phyloP scores from a whole-genome alignment of 2,113 vertebrate genomes.

The Salminus brasiliensis region DNA sequence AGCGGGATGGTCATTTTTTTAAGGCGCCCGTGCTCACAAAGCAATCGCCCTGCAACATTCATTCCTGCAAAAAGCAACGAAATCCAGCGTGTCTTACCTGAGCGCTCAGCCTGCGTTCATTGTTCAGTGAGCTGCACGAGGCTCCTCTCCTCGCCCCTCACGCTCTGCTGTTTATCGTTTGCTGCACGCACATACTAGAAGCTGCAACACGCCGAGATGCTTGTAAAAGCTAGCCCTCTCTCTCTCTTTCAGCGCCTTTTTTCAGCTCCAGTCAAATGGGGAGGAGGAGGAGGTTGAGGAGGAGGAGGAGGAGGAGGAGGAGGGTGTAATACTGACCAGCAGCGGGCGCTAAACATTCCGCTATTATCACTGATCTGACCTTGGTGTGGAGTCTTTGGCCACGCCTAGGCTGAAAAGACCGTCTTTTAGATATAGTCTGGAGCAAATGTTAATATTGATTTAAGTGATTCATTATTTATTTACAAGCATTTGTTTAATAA shows the following conservation, averaged over 20 bases:
- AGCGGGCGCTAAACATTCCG: background rate
- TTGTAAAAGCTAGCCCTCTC: background rate
- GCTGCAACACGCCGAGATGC: background rate
- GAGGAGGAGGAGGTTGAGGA: background rate
- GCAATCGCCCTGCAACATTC: slow-evolving; percentile 24
- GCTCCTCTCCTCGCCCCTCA: slow-evolving; percentile 2
- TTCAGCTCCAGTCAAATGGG: too few relatives aligned
- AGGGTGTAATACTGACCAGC: background rate
- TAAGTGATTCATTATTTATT: too few relatives aligned
- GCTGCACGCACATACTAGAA: slow-evolving; percentile 24
- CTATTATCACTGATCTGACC: background rate
- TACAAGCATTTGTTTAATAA: too few relatives aligned
- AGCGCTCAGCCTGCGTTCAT: slow-evolving; percentile 53
- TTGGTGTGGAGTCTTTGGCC: too few relatives aligned
- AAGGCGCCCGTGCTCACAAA: slow-evolving; percentile 50
- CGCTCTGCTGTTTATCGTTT: slow-evolving; percentile 13
- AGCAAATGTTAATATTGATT: too few relatives aligned
- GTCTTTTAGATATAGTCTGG: too few relatives aligned
- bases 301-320: background rate
- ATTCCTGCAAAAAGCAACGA: background rate
- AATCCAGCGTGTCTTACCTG: slow-evolving; percentile 65
- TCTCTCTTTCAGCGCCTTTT: background rate
- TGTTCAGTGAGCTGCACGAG: slow-evolving; percentile 6
- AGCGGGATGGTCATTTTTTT: too few relatives aligned
- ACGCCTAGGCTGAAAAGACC: too few relatives aligned